phyloP scores from a whole-genome alignment of 2,888 invertebrate genomes.

The Thecocarcelia acutangulata region DNA sequence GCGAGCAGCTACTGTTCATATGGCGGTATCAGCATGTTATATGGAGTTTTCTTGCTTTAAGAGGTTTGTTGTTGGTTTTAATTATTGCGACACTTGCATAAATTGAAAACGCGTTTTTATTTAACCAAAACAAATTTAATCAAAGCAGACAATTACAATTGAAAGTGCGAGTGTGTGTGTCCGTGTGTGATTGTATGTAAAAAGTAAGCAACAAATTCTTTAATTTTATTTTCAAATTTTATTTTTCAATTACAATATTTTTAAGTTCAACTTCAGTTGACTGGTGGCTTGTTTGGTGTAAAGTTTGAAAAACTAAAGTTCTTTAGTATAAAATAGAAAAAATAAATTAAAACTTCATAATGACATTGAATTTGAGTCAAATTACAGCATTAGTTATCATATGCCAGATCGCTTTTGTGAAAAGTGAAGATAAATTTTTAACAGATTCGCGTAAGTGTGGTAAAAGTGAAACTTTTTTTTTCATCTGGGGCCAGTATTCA shows the following conservation, averaged over 20 bases:
- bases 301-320: constrained; percentile 47
- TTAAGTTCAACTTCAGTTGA: constrained; percentile 50
- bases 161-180: neutral
- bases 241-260: constrained; percentile 18
- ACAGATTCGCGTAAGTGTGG: constrained; percentile 82
- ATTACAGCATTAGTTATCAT: constrained; percentile 4
- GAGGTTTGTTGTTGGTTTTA: constrained; percentile 31
- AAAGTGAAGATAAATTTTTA: constrained; percentile 74
- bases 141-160: constrained; percentile 21
- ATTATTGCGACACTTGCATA: constrained; percentile 64
- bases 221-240: constrained; percentile 12
- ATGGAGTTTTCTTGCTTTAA: neutral
- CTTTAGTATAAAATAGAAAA: constrained; percentile 10
- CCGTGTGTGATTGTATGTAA: neutral
- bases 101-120: constrained; percentile 46
- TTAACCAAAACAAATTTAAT: constrained; percentile 10
- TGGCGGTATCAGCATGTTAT: neutral
- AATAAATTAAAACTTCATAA: constrained; percentile 18
- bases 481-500: too few relatives aligned
- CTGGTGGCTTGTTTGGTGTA: constrained; percentile 61
- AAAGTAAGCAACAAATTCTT: constrained; percentile 53
- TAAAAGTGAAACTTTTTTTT: constrained; percentile 69
- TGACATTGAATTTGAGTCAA: constrained; percentile 46
- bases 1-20: neutral
- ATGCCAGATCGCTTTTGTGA: constrained; percentile 28